Conservation (phyloP, 2,797 vertebrate genomes). For the Phoxinus dragarum region DNA sequence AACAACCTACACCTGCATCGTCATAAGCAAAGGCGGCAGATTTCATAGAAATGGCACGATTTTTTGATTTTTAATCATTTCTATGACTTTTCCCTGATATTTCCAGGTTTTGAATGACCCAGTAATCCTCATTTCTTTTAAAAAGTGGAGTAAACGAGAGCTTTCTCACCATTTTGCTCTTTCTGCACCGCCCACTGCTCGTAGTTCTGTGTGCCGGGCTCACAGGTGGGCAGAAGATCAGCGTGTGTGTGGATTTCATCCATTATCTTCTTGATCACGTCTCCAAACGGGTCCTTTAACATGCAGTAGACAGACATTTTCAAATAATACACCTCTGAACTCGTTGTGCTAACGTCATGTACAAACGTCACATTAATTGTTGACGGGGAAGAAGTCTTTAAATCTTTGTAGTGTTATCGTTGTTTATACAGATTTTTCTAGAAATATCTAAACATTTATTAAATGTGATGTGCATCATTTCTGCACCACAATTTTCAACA, state of each 20-base stretch:
- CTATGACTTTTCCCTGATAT: background rate
- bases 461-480: background rate
- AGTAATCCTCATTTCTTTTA: background rate
- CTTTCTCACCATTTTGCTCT: conserved; percentile 83
- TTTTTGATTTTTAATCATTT: background rate
- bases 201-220: conserved; percentile 91
- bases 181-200: conserved; percentile 92
- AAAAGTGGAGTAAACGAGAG: background rate
- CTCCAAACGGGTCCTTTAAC: conserved; percentile 92
- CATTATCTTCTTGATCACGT: conserved; percentile 90
- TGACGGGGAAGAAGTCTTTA: background rate
- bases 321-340: background rate
- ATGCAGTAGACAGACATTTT: background rate
- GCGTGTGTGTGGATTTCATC: conserved; percentile 85
- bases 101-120: background rate
- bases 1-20: background rate
- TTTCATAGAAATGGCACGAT: too few species aligned
- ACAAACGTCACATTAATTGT: background rate
- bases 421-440: background rate
- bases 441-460: background rate
- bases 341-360: background rate
- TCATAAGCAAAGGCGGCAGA: background rate
- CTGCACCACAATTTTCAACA: background rate
- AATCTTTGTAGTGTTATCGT: background rate
- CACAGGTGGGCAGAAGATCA: conserved; percentile 78